Base-by-base conservation (phyloP, 2,888 invertebrate species). In the Oasisia sp. region DNA sequence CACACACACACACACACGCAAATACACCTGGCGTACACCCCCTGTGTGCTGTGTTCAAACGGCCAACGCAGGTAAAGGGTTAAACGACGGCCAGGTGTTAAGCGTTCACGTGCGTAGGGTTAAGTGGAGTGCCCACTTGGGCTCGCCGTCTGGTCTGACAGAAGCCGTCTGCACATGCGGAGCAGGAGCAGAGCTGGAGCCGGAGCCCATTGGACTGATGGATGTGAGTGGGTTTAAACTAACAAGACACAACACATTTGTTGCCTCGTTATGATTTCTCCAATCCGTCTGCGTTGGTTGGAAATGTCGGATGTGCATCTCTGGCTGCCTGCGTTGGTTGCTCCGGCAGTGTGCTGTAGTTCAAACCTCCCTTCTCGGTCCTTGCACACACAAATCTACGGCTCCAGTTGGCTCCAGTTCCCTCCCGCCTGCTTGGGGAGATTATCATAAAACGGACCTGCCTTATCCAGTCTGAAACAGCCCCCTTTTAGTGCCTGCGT, bases 31-130 rank as follows among this genome's bases (percentile, higher is more conserved):
- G 74, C 74, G 27, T 74, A 74, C 74, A 74, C 74, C n/a, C 74
- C 74, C 27, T 74, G 74, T 27, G 14, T 50, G 50, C 50, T 50
- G 50, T 7, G 1, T 50, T 74, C n/a, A n/a, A 74, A 74, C 14
- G n/a, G 74, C 27, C 5, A 5, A 74, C 27, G 27, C n/a, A 74
- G 74, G 3, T 27, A 19, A 74, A 74, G 74, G 74, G 74, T 74
- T 74, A 74, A 74, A 74, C 74, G n/a, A 74, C 74, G n/a, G 74
- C 74, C 74, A 74, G 74, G 74, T 74, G 74, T 74, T 74, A 74
- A 74, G 74, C 27, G 74, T 74, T 74, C 74, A 74, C 27, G 74
- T 74, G 74, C 74, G 27, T n/a, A 74, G 74, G 74, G 74, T 74
- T 74, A 74, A 74, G 74, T 74, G 74, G 74, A 74, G 74, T 74